Evolutionary conservation across 92 coral and sea anemone genomes (phyloP).

Genomic region (Zoanthus solanderi): DNA sequence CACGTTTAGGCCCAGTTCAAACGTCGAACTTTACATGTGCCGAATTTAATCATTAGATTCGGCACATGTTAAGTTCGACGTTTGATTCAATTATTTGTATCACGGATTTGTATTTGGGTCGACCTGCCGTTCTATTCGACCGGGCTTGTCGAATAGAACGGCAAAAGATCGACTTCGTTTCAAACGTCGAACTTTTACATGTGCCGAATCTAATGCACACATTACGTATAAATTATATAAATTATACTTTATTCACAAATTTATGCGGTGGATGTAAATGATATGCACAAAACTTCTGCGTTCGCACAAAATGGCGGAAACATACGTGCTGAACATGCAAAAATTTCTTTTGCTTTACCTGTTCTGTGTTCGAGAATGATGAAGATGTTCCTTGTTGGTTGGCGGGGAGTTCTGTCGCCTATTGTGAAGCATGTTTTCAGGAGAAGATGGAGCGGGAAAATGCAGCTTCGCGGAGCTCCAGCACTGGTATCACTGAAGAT

Average conservation of each 20-base stretch:
- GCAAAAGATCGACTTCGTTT: constrained; percentile 56
- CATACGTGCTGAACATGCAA: constrained; percentile 51
- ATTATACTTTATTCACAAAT: constrained; percentile 48
- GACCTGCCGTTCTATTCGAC: constrained; percentile 51
- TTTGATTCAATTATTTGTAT: constrained; percentile 60
- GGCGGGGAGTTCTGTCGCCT: constrained; percentile 57
- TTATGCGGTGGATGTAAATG: constrained; percentile 19
- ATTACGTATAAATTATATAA: constrained; percentile 55
- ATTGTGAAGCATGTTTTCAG: constrained; percentile 57
- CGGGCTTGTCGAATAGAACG: constrained; percentile 65
- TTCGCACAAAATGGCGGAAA: constrained; percentile 34
- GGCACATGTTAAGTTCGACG: constrained; percentile 62
- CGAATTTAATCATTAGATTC: constrained; percentile 38
- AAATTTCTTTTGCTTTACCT: constrained; percentile 49
- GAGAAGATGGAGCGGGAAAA: constrained; percentile 46
- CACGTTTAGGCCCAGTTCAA: not conserved
- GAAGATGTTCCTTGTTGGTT: constrained; percentile 58
- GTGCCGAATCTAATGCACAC: constrained; percentile 57
- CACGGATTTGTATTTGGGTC: constrained; percentile 42
- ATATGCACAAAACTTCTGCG: constrained; percentile 38
- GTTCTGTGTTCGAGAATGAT: constrained; percentile 53
- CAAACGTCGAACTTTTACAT: constrained; percentile 66
- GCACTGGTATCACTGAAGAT: constrained; percentile 17
- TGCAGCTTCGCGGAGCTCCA: constrained; percentile 31
- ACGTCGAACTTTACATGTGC: constrained; percentile 29